phyloP scores from a whole-genome alignment of 2,797 vertebrate genomes.

The Chelon labrosus region DNA sequence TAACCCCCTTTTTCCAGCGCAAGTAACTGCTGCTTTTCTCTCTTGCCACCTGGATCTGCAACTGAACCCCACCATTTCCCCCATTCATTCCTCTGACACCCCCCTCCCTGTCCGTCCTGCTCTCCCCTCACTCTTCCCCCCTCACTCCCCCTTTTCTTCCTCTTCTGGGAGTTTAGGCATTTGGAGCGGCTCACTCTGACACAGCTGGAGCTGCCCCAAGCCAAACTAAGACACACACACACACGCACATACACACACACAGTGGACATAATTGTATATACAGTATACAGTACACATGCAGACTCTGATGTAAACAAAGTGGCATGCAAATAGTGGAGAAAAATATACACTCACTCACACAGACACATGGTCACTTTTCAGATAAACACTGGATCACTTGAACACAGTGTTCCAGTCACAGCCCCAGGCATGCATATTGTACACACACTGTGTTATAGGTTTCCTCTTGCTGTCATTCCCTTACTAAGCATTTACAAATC shows the following conservation, averaged over 20 bases:
- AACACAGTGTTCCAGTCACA: slow-evolving; percentile 70
- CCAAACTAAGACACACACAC: slow-evolving; percentile 80
- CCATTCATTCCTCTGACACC: slow-evolving; percentile 58
- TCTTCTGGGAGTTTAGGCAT: slow-evolving; percentile 88
- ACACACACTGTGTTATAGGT: slow-evolving; percentile 58
- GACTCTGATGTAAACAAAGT: slow-evolving; percentile 79
- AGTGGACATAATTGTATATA: slow-evolving; percentile 72
- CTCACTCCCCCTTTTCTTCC: slow-evolving; percentile 75
- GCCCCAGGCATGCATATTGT: slow-evolving; percentile 61
- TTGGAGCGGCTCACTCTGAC: slow-evolving; percentile 88
- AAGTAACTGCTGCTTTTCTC: slow-evolving; percentile 38
- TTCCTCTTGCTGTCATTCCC: slow-evolving; percentile 42
- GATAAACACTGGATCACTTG: slow-evolving; percentile 70
- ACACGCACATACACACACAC: slow-evolving; percentile 60
- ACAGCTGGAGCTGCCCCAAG: slow-evolving; percentile 89
- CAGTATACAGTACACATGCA: slow-evolving; percentile 74
- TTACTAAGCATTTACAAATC: slow-evolving; percentile 53
- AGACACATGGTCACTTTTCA: slow-evolving; percentile 68
- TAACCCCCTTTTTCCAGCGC: slow-evolving; percentile 14
- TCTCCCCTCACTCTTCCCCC: slow-evolving; percentile 65
- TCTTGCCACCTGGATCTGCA: slow-evolving; percentile 69
- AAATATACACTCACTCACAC: slow-evolving; percentile 73
- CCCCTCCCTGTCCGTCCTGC: slow-evolving; percentile 52
- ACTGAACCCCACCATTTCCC: slow-evolving; percentile 59
- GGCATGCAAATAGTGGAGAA: slow-evolving; percentile 73